phyloP scores from a whole-genome alignment of 2,797 vertebrate genomes.

The Pelodytes ibericus region DNA sequence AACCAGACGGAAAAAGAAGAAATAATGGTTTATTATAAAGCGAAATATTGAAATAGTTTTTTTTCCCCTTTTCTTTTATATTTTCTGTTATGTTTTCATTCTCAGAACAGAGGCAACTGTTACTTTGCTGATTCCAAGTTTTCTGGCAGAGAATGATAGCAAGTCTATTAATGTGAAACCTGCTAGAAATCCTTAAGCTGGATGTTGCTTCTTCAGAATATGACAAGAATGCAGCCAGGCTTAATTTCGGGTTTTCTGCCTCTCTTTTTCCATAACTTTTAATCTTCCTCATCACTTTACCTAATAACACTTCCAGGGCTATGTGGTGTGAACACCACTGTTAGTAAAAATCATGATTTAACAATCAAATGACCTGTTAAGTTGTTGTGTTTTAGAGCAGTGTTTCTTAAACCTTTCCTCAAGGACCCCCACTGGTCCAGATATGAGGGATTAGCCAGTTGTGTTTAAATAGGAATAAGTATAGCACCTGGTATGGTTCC shows the following conservation, averaged over 20 bases:
- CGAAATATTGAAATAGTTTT: slow-evolving; percentile 6
- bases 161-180: slow-evolving; percentile 45
- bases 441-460: too few relatives aligned
- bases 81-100: not conserved
- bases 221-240: slow-evolving; percentile 34
- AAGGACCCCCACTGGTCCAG: too few relatives aligned
- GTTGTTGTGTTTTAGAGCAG: too few relatives aligned
- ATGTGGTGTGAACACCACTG: too few relatives aligned
- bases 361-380: too few relatives aligned
- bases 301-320: too few relatives aligned
- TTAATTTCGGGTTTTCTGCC: slow-evolving; percentile 18
- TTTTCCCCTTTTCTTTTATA: slow-evolving; percentile 9
- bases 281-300: slow-evolving; percentile 12
- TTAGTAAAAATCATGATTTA: too few relatives aligned
- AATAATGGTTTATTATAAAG: slow-evolving; percentile 6
- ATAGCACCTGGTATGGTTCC: too few relatives aligned
- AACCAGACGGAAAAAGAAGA: not conserved
- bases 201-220: slow-evolving; percentile 41
- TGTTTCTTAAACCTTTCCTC: too few relatives aligned
- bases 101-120: slow-evolving; percentile 19
- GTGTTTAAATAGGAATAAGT: too few relatives aligned
- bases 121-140: slow-evolving; percentile 45
- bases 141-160: slow-evolving; percentile 49
- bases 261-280: slow-evolving; percentile 37
- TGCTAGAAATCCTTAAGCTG: slow-evolving; percentile 52